Evolutionary conservation across 1,140 invertebrate species (phyloP).

Genomic region (Campoletis sonorensis): DNA sequence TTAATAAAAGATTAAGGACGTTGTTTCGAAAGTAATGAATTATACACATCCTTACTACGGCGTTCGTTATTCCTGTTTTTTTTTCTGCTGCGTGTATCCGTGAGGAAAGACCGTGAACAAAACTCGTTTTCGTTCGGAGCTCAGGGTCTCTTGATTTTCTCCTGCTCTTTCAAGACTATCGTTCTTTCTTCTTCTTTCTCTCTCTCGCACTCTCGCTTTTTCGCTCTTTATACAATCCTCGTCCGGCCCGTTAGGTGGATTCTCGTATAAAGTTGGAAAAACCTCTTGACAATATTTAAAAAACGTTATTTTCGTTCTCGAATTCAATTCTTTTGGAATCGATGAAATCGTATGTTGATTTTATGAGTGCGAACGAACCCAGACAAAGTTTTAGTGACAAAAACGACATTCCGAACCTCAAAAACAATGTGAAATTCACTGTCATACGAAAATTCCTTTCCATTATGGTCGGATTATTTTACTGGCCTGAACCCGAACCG

Average conservation of each 20-base stretch:
- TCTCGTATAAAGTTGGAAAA: not conserved
- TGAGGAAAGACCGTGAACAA: slow-evolving; percentile 26
- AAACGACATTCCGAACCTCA: too few species aligned
- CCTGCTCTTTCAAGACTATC: slow-evolving; percentile 9
- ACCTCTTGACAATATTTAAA: not conserved
- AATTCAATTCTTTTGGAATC: too few species aligned
- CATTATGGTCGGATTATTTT: too few species aligned
- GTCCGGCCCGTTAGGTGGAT: slow-evolving; percentile 10
- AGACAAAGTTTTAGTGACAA: too few species aligned
- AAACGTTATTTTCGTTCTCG: not conserved
- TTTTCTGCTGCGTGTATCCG: slow-evolving; percentile 6
- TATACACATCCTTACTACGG: not conserved
- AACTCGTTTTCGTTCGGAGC: slow-evolving; percentile 33
- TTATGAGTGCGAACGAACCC: too few species aligned
- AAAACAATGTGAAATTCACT: too few species aligned
- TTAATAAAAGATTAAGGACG: too few species aligned
- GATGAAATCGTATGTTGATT: too few species aligned
- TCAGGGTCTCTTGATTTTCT: slow-evolving; percentile 15
- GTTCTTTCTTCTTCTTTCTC: slow-evolving; percentile 19
- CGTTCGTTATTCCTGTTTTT: not conserved
- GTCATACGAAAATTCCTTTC: too few species aligned
- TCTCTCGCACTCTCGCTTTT: not conserved
- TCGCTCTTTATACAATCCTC: not conserved
- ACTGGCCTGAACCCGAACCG: too few species aligned
- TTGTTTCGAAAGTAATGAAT: not conserved